A percentile compares a stretch with the other conserved stretches of the same genome.
phyloP scores from a whole-genome alignment of 2,797 vertebrate species.

The Myotis vivesi region DNA sequence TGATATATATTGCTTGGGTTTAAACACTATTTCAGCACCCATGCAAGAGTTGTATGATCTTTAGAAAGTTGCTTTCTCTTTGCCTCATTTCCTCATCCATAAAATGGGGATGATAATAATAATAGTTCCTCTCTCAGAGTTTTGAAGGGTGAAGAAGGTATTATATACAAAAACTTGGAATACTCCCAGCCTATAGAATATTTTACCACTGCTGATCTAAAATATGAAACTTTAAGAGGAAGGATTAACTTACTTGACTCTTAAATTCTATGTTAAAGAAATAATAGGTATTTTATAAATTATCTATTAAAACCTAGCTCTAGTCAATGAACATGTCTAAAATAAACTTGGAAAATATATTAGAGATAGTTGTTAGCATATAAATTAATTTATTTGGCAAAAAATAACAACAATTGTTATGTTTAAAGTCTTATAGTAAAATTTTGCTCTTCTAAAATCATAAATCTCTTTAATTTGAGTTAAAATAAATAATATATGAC shows the following conservation, averaged over 20 bases:
- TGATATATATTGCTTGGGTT: background rate
- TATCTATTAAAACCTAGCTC: background rate
- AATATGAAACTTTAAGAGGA: background rate
- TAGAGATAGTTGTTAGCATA: background rate
- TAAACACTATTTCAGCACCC: background rate
- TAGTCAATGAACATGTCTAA: background rate
- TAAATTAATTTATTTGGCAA: background rate
- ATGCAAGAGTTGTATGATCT: background rate
- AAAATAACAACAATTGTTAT: background rate
- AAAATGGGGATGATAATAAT: background rate
- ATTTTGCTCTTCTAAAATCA: background rate
- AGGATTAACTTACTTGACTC: slow-evolving; percentile 28
- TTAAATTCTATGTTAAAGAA: slow-evolving; percentile 30
- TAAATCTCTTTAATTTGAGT: background rate
- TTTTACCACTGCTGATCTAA: background rate
- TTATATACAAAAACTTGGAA: background rate
- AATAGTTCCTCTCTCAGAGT: background rate
- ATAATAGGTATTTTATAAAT: background rate
- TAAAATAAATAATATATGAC: background rate
- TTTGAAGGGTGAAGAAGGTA: background rate
- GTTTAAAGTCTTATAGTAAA: background rate
- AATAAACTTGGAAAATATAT: background rate
- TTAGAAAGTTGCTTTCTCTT: slow-evolving; percentile 30
- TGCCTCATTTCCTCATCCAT: background rate
- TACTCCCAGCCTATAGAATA: background rate